A percentile compares a stretch with the other conserved stretches of the same genome.
Evolutionary conservation across 2,113 vertebrate genomes (phyloP).

Genomic region (Pollimyrus isidori): DNA sequence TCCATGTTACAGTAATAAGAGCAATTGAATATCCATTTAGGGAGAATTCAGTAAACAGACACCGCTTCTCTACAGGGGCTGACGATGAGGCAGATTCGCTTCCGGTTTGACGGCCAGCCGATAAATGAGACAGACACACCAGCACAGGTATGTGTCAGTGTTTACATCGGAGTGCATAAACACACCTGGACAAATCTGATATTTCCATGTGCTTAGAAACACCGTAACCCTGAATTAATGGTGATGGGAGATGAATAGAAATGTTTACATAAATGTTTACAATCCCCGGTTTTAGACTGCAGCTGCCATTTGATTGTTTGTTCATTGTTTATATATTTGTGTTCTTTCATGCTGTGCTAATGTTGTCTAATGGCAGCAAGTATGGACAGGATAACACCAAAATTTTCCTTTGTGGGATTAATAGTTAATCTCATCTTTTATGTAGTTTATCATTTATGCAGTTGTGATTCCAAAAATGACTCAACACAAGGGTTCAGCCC

Average conservation of each 20-base stretch:
- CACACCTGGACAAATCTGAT: neutral
- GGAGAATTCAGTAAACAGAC: neutral
- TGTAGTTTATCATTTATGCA: neutral
- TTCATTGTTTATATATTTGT: neutral
- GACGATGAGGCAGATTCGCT: conserved; percentile 98
- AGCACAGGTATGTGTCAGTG: conserved; percentile 73
- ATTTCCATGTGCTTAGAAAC: neutral
- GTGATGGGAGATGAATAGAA: neutral
- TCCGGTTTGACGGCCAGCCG: conserved; percentile 97
- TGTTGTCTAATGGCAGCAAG: neutral
- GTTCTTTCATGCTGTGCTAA: neutral
- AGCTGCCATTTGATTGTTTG: neutral
- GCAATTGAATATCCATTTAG: neutral
- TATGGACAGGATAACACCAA: neutral
- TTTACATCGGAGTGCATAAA: neutral
- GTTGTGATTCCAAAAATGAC: neutral
- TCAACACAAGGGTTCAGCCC: neutral
- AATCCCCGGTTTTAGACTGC: neutral
- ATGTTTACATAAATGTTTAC: neutral
- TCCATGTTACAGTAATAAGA: neutral
- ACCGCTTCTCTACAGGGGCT: conserved; percentile 72
- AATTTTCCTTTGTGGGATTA: neutral
- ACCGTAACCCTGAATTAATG: neutral
- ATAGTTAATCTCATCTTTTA: neutral
- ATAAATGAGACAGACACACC: conserved; percentile 98